These are phyloP conservation scores for Brachionichthys hirsutus DNA, from an alignment of 2,113 vertebrate species.

Conservation along the genomic window DNA sequence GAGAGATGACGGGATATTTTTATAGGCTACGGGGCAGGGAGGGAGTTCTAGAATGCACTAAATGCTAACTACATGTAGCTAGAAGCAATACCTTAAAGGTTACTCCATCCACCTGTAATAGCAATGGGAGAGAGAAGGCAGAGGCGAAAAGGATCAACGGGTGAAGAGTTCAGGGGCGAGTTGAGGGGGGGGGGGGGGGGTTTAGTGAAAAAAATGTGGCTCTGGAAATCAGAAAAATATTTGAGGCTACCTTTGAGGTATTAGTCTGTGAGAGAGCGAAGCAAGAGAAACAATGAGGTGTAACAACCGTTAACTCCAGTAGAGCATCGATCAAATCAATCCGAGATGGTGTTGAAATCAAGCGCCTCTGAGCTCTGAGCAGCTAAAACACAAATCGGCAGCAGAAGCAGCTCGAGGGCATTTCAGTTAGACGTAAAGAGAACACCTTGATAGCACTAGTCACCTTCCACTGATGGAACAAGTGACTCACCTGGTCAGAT, in stretches of 20 bases:
- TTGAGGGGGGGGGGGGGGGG: constrained; percentile 37
- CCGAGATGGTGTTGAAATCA: no score
- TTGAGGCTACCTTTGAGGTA: neutral
- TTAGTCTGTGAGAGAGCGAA: neutral
- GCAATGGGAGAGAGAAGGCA: constrained; percentile 58
- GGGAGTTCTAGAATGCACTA: constrained; percentile 50
- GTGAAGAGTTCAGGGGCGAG: constrained; percentile 51
- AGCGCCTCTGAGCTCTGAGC: no score
- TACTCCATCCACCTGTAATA: constrained; percentile 72
- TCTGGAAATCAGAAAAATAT: constrained; percentile 24
- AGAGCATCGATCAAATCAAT: neutral
- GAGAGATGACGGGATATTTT: constrained; percentile 9
- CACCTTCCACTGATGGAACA: neutral
- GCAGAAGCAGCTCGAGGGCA: no score
- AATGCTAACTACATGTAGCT: constrained; percentile 44
- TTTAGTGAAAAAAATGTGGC: constrained; percentile 40
- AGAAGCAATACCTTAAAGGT: constrained; percentile 73
- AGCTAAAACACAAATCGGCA: no score
- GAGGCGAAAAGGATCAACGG: constrained; percentile 50
- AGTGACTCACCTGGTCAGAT: constrained; percentile 14
- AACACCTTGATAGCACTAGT: no score
- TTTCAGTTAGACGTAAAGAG: no score
- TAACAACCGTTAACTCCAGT: no score
- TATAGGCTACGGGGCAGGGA: constrained; percentile 27
- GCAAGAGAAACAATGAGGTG: no score